Percentiles rank a stretch among this genome's conserved stretches.
phyloP scores from a whole-genome alignment of 1,140 invertebrate species.

The Holcopasites calliopsidis region DNA sequence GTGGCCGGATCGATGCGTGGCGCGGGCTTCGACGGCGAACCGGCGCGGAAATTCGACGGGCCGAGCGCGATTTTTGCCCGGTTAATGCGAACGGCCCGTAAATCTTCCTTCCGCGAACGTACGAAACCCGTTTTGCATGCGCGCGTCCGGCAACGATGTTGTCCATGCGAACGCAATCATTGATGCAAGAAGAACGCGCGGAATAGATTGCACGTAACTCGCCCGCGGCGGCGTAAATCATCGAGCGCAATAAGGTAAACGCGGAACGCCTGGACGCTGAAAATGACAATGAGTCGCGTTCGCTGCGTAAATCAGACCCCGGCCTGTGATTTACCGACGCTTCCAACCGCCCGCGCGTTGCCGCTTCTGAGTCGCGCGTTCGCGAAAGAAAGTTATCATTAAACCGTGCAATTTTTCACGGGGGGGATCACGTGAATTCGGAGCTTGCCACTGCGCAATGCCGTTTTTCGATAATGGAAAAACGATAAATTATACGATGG shows the following conservation, averaged over 20 bases:
- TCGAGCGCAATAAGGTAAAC: slow-evolving; percentile 10
- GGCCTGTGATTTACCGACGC: slow-evolving; percentile 8
- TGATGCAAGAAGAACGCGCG: slow-evolving; percentile 58
- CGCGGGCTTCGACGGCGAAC: background rate
- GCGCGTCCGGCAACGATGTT: slow-evolving; percentile 52
- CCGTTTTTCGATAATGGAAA: no score
- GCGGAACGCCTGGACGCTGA: slow-evolving; percentile 12
- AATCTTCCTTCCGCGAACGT: slow-evolving; percentile 44
- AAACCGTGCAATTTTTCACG: background rate
- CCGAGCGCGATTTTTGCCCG: slow-evolving; percentile 35
- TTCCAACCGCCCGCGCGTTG: background rate
- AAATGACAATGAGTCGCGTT: slow-evolving; percentile 53
- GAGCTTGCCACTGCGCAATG: no score
- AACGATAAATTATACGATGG: no score
- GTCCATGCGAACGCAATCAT: slow-evolving; percentile 52
- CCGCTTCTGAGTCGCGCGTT: background rate
- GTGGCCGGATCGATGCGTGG: no score
- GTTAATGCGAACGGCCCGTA: slow-evolving; percentile 30
- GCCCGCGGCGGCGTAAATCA: slow-evolving; percentile 54
- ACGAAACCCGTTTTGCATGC: slow-evolving; percentile 46
- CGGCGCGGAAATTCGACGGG: slow-evolving; percentile 31
- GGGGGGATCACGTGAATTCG: no score
- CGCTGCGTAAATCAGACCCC: slow-evolving; percentile 21
- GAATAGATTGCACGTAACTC: slow-evolving; percentile 56
- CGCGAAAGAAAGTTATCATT: slow-evolving; percentile 14